Conservation (phyloP, 2,113 vertebrate genomes). For the Rhynchomys soricoides region DNA sequence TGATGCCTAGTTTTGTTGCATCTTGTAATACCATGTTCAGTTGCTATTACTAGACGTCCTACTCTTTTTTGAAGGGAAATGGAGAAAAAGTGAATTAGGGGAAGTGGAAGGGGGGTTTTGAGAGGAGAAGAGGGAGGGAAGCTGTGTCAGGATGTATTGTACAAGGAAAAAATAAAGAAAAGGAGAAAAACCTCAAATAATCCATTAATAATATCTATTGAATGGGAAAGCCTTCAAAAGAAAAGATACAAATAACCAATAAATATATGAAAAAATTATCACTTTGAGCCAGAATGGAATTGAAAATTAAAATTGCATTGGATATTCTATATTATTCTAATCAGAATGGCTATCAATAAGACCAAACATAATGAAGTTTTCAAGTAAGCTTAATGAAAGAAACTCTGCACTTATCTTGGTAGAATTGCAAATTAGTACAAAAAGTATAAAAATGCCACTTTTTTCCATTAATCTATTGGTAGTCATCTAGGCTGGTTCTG, state of each 20-base stretch:
- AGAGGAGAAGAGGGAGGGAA: background rate
- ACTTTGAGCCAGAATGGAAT: background rate
- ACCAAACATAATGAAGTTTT: background rate
- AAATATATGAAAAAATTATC: background rate
- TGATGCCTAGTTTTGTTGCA: background rate
- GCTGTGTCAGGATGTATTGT: background rate
- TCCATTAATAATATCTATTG: background rate
- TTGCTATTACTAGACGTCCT: background rate
- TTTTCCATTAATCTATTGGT: background rate
- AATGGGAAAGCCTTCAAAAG: background rate
- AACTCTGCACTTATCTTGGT: background rate
- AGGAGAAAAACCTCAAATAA: background rate
- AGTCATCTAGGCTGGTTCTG: background rate
- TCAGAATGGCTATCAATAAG: background rate
- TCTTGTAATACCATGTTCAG: background rate
- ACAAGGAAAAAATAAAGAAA: background rate
- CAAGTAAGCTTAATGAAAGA: background rate
- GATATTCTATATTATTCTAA: background rate
- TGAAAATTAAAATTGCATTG: background rate
- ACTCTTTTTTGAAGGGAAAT: background rate
- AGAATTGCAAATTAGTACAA: background rate
- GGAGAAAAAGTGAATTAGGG: background rate
- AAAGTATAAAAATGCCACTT: background rate
- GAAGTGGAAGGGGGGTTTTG: accelerated
- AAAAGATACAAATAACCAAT: background rate